phyloP scores from a whole-genome alignment of 1,140 invertebrate genomes.

The Anastrepha ludens region DNA sequence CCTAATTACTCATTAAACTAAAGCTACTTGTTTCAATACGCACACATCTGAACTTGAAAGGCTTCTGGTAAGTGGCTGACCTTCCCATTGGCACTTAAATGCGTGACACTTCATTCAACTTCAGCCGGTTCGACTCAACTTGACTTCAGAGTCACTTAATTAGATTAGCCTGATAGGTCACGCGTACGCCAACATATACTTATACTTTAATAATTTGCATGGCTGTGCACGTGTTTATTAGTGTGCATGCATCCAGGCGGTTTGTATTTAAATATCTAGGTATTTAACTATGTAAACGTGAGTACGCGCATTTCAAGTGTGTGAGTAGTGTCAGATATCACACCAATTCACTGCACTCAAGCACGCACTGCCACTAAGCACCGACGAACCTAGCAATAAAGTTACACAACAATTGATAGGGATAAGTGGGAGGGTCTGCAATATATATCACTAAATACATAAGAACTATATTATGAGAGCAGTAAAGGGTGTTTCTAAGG shows the following conservation, averaged over 20 bases:
- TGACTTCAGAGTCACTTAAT: constrained; percentile 20
- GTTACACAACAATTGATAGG: background rate
- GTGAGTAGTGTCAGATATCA: constrained; percentile 40
- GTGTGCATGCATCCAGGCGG: no score
- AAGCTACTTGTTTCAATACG: no score
- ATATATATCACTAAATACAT: no score
- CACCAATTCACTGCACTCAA: constrained; percentile 17
- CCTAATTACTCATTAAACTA: no score
- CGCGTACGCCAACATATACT: background rate
- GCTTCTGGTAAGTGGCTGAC: background rate
- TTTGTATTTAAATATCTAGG: no score
- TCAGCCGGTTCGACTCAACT: background rate
- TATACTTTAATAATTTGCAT: background rate
- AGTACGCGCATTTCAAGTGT: background rate
- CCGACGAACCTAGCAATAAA: background rate
- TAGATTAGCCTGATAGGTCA: constrained; percentile 49
- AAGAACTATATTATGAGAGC: no score
- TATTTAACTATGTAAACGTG: background rate
- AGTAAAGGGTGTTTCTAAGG: no score
- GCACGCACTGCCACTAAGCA: constrained; percentile 20
- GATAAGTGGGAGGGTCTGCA: no score
- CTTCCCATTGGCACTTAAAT: background rate
- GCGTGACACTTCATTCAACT: background rate
- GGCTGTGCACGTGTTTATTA: background rate
- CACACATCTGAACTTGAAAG: constrained; percentile 9